These are phyloP conservation scores for Cyphomyrus plagiostoma DNA, from an alignment of 2,113 vertebrate species.

Conservation along the genomic window DNA sequence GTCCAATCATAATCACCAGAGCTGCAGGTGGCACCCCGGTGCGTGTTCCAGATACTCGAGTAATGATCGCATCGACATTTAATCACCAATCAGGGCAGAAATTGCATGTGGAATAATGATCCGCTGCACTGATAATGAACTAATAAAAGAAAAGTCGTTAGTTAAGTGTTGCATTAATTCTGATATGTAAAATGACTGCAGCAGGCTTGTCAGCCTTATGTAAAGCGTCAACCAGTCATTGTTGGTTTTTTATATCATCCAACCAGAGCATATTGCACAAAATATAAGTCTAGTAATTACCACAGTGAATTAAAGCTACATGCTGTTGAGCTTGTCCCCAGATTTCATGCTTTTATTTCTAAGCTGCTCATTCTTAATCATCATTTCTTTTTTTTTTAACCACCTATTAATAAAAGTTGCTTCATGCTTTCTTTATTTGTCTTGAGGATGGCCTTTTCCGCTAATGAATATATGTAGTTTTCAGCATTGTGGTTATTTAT, in stretches of 20 bases:
- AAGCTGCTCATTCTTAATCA: background rate
- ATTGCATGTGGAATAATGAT: conserved; percentile 28
- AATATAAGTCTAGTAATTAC: background rate
- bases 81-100: conserved; percentile 30
- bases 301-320: background rate
- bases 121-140: conserved; percentile 12
- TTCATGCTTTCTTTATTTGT: background rate
- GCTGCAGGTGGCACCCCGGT: conserved; percentile 22
- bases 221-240: background rate
- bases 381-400: background rate
- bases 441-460: background rate
- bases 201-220: background rate
- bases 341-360: background rate
- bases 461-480: background rate
- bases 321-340: background rate
- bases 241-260: background rate
- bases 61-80: conserved; percentile 25
- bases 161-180: background rate
- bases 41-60: background rate
- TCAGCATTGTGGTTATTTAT: background rate
- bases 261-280: background rate
- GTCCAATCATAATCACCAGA: conserved; percentile 21
- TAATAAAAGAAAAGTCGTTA: conserved; percentile 18
- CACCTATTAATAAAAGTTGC: background rate
- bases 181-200: background rate